Evolutionary conservation across 1,140 invertebrate species (phyloP), one percentile per base, ranked within the genome.

Genomic region (Caenorhabditis briggsae): DNA sequence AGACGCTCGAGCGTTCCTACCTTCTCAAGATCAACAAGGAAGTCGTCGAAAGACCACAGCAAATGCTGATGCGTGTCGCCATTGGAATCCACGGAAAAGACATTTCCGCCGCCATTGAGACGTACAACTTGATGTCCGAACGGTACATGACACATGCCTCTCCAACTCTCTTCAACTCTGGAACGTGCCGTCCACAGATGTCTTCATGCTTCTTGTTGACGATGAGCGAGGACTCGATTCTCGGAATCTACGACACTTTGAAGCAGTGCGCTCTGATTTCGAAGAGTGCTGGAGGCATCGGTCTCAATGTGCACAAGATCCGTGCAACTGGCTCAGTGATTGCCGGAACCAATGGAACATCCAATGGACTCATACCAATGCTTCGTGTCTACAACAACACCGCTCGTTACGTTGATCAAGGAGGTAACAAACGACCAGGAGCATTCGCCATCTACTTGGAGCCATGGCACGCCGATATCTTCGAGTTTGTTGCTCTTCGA

Each of bases 371-470:
- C n/a, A 95, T 99, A 53, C 98, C 98, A 0, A 98, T 99, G 96
- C 93, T 99, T 93, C 89, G 96, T 89, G 97, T 99, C 0, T 99
- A 95, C 91, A 99, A 99, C 92, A 97, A 97, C 91, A 97, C 97
- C 50, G 97, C 97, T 0, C 94, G 96, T 89, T 99, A 99, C 94
- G 97, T 99, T 0, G 97, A 99, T 93, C 98, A 99, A 94, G 97
- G 97, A 48, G 97, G 97, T 41, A 98, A 98, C 91, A 99, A 99
- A 94, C 94, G 97, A 88, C 97, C 97, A n/a, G 97, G 97, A 50
- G 97, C 97, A n/a, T 98, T 98, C 94, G 97, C 98, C 18, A 95
- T 99, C 86, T 99, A 99, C 92, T 91, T 99, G 25, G 98, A 99
- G 93, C 98, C 98, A 3, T 99, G 98, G 98, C 98, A 99, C 94